Conservation (phyloP, 2,113 vertebrate genomes). For the Cephalopterus ornatus region DNA sequence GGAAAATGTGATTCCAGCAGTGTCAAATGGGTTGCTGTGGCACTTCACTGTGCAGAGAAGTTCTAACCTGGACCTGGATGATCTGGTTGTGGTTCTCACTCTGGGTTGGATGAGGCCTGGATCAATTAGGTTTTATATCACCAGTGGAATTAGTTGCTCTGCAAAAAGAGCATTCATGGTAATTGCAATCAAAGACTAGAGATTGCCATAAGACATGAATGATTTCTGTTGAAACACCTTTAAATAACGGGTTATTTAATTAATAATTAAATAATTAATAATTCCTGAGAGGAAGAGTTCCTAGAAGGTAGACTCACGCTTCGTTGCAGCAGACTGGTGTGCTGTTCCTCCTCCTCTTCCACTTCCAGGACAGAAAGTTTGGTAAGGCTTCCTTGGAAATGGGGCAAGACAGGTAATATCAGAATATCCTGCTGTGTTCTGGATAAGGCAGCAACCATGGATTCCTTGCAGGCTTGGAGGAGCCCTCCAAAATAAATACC, state of each 20-base stretch:
- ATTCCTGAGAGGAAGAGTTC: not conserved
- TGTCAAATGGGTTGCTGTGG: not conserved
- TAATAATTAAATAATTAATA: not conserved
- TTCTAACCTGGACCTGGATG: not conserved
- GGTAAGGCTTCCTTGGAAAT: not conserved
- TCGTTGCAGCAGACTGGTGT: not conserved
- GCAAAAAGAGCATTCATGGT: not conserved
- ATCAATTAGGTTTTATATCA: not conserved
- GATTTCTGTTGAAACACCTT: slow-evolving; percentile 34
- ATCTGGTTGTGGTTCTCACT: not conserved
- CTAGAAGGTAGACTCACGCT: slow-evolving; percentile 17
- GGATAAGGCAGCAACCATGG: not conserved
- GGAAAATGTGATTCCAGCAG: rapidly evolving
- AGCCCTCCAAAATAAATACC: not conserved
- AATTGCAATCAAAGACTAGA: slow-evolving; percentile 2
- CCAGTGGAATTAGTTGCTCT: not conserved
- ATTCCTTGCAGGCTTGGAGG: not conserved
- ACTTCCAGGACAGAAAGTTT: not conserved
- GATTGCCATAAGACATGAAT: not conserved
- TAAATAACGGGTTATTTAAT: slow-evolving; percentile 23
- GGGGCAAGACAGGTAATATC: not conserved
- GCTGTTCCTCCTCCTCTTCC: not conserved
- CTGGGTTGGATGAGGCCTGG: not conserved
- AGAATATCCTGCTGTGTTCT: not conserved
- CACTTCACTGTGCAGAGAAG: not conserved